Evolutionary conservation across 1,140 invertebrate genomes (phyloP), one percentile per base, ranked within the genome.

Genomic region (Bombus turneri): DNA sequence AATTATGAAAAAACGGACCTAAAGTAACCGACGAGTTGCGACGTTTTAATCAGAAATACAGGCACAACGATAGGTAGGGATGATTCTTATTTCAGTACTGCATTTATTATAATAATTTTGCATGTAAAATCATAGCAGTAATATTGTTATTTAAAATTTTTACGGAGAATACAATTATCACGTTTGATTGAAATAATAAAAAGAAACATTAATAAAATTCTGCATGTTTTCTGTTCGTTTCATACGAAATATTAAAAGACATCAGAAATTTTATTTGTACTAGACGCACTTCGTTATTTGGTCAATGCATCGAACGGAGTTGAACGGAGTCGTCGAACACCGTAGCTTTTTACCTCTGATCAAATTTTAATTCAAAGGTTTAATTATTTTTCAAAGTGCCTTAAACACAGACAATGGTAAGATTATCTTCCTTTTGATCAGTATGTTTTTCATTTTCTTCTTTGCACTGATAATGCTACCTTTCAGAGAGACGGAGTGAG

Each of bases 401-500:
- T 34, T 53, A 6, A 80, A 39, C 15, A 6, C 15, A 25, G 31
- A 84, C 68, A 72, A 85, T 85, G 83, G 83, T 85, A 85, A 85
- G 31, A n/a, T 37, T 59, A 22, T 62, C 6, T 84, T 22, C 18
- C 31, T 37, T 39, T 5, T n/a, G 28, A 3, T n/a, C 10, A 10
- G 13, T 25, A 15, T 76, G 3, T 9, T 59, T 39, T 18, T 41
- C 13, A 10, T 59, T 59, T 79, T 73, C 9, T 43, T 47, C 25
- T 64, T 22, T 31, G 0, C 15, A 22, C n/a, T n/a, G 12, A 37
- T 15, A 57, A 15, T 28, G 15, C 0, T 68, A 10, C 76, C 34
- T 92, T 93, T 78, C 82, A 93, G 92, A 88, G 86, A 85, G 94
- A 95, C 78, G 94, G 94, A 75, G 79, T 94, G 5, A 92, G 93